Evolutionary conservation across 2,113 vertebrate genomes (phyloP).

Genomic region (Bufo bufo): DNA sequence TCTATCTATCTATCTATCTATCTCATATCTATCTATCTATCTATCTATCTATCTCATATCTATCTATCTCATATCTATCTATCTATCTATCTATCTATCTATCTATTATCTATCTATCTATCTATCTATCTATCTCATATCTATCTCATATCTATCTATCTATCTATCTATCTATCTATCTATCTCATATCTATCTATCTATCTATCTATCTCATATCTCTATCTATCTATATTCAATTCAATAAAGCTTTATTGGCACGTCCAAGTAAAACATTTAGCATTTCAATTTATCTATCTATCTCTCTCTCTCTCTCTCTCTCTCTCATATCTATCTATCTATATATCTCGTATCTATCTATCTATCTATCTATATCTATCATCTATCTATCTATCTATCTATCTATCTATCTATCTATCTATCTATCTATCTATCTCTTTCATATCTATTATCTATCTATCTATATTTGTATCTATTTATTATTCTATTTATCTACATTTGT

Average conservation of each 20-base stretch:
- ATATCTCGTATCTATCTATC: neutral
- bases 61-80: neutral
- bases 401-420: neutral
- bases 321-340: neutral
- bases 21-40: neutral
- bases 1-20: constrained; percentile 9
- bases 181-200: neutral
- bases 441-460: too few species aligned
- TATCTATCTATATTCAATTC: neutral
- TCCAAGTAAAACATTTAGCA: too few species aligned
- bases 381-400: neutral
- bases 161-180: neutral
- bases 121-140: neutral
- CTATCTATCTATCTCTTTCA: neutral
- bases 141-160: neutral
- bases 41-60: neutral
- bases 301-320: neutral
- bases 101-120: neutral
- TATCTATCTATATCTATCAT: neutral
- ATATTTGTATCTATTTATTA: too few species aligned
- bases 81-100: neutral
- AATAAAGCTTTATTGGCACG: too few species aligned
- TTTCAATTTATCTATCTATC: neutral
- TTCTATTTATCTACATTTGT: too few species aligned
- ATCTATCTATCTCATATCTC: neutral